Evolutionary conservation across 2,888 invertebrate genomes (phyloP).

Genomic region (Magallana nippona): DNA sequence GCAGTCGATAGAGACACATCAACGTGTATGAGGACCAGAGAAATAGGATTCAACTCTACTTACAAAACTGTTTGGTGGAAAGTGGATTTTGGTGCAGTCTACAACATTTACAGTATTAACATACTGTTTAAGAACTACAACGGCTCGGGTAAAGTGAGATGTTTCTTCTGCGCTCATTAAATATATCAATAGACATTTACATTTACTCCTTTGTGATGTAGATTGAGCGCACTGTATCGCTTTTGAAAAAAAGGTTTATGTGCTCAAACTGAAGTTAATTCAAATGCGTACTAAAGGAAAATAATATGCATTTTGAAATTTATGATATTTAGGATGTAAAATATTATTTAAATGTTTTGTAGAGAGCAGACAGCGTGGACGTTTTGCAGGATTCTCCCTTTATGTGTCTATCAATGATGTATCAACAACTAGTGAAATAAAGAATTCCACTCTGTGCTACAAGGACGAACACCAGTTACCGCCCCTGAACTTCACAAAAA

Average conservation of each 20-base stretch:
- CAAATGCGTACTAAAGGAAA: too few relatives aligned
- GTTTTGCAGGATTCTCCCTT: too few relatives aligned
- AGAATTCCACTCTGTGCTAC: neutral
- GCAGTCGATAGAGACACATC: neutral
- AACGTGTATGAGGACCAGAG: neutral
- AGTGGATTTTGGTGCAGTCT: neutral
- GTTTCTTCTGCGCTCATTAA: neutral
- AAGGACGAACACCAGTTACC: neutral
- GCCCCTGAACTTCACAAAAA: neutral
- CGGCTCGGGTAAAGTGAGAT: neutral
- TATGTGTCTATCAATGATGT: too few relatives aligned
- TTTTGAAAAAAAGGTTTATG: neutral
- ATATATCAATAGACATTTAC: neutral
- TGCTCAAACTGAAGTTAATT: neutral
- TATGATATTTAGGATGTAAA: too few relatives aligned
- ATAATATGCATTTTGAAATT: too few relatives aligned
- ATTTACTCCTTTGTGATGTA: neutral
- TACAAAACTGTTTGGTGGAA: neutral
- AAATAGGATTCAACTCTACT: neutral
- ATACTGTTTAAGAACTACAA: neutral
- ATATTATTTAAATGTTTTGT: too few relatives aligned
- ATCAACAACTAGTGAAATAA: too few relatives aligned
- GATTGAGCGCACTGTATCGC: neutral
- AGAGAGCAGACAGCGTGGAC: neutral
- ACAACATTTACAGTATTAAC: neutral